Base-by-base conservation (phyloP, 2,113 vertebrate species). In the Plectropomus leopardus region DNA sequence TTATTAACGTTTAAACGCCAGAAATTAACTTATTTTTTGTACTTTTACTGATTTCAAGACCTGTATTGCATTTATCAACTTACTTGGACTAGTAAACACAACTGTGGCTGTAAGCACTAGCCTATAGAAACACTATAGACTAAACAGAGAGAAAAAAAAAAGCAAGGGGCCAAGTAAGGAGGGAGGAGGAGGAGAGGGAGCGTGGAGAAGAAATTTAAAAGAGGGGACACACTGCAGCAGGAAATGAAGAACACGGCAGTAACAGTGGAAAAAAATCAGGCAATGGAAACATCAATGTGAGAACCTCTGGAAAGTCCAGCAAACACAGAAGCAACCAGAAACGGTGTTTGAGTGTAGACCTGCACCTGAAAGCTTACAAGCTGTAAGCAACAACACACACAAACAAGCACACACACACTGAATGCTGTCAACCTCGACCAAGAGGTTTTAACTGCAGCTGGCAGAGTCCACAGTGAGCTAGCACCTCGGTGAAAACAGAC, bases 231-330 rank as follows among this genome's bases (percentile, higher is more conserved):
- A 26, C 7, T 78, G 77, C 54, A 78, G 75, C 79, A 88, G 83
- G 81, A 92, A 86, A 88, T 86, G 61, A 91, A 82, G 47, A 83
- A 90, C 61, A 83, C 83, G 72, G 72, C 60, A 72, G 81, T 30
- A 80, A 70, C 45, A 60, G 73, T 82, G 72, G 79, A 81, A 87
- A 55, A 44, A 48, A 83, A 34, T 58, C 42, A 77, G 58, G 34
- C 73, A 32, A 30, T 78, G 70, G 72, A 91, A 89, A 82, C 40
- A 55, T 21, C 53, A 53, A 45, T 58, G 44, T 60, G 69, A 80
- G 69, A 89, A 71, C 76, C 50, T 77, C 40, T 77, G 74, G 57
- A 60, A 75, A 71, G 9, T 72, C 40, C 9, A 64, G 48, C 32
- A 83, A 47, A 34, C 47, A 47, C 2, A 21, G 11, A 59, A 53